Evolutionary conservation across 2,797 vertebrate genomes (phyloP), one percentile per base, ranked within the genome.

Genomic region (Parambassis ranga): DNA sequence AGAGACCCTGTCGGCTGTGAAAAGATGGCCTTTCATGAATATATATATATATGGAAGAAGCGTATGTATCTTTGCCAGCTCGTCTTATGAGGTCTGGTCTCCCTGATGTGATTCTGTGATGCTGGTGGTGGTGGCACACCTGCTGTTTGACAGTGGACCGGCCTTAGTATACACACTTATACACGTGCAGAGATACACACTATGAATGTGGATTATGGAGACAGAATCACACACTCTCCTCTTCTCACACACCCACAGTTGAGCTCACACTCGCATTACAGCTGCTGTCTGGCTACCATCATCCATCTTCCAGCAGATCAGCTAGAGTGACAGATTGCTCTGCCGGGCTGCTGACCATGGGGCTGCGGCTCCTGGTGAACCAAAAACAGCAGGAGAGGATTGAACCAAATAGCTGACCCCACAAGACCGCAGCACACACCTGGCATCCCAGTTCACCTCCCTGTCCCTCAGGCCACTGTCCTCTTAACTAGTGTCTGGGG

Each of bases 11-110:
- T 66, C 63, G 62, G 66, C 77, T 66, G 67, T 19, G 39, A 61
- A 71, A 79, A 83, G 69, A 76, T 61, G 51, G 62, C 48, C 68
- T 69, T 87, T 84, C 79, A 87, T 85, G 77, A 86, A 87, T 85
- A 85, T 75, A 87, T 77, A 87, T 85, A 85, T 75, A 87, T 77
- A 83, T 77, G 76, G 74, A 70, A 52, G 47, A 51, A 51, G 42
- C 5, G 15, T 50, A 71, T 50, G 68, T 58, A 23, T 77, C 63
- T 83, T 68, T 73, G 74, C 71, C 65, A 69, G 30, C 53, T 70
- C 31, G 16, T 36, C 49, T 44, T 63, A 61, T 49, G 53, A 23
- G 30, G 71, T 62, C 71, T 50, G 60, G 60, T 47, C 37, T 8
- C 13, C 56, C 48, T 69, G 60, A 77, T 82, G 46, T 48, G 33